Base-by-base conservation (phyloP, 1,140 invertebrate genomes). In the Rhynchophorus ferrugineus region DNA sequence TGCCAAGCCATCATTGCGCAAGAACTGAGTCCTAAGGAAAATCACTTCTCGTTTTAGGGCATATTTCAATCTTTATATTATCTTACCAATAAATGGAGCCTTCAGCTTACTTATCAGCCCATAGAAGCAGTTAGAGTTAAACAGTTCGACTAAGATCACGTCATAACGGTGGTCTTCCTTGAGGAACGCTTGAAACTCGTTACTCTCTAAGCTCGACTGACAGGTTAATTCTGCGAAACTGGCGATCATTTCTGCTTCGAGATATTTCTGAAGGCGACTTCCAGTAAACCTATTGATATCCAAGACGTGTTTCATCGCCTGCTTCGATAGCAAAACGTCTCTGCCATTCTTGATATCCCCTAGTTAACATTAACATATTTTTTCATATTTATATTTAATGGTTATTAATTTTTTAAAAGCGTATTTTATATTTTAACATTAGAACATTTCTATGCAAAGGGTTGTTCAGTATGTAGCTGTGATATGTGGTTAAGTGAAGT, bases 111-210 rank as follows among this genome's bases (percentile, higher is more conserved):
- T 70, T 20, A 75, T 74, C 7, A 86, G 67, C 5, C 74, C 78
- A 41, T 83, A 64, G 57, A 79, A 78, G 62, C 84, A 87, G 54
- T 87, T 80, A 33, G 74, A 78, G 42, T 84, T 84, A 61, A 87
- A 87, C 38, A 75, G 72, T 67, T 87, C 83, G 1, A 76, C 69
- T 0, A 87, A 60, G 14, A 84, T 73, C 0, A 87, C 57, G 63
- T 88, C 84, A 57, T 1, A 76, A 48, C 3, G 74, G 66, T 54
- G 70, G 63, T 49, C 69, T 68, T 58, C 71, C 18, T 53, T 49
- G 1, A 63, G 24, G 35, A 65, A 62, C 11, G 54, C 38, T 44
- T 53, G 55, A 2, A 61, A 44, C 18, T 52, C 18, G 20, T 50
- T 3, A 13, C 54, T 49, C 9, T 46, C 33, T 8, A 62, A 46